Conservation (phyloP, 37 sponge, comb jelly and placozoan genomes). For the Amphimedon queenslandica region DNA sequence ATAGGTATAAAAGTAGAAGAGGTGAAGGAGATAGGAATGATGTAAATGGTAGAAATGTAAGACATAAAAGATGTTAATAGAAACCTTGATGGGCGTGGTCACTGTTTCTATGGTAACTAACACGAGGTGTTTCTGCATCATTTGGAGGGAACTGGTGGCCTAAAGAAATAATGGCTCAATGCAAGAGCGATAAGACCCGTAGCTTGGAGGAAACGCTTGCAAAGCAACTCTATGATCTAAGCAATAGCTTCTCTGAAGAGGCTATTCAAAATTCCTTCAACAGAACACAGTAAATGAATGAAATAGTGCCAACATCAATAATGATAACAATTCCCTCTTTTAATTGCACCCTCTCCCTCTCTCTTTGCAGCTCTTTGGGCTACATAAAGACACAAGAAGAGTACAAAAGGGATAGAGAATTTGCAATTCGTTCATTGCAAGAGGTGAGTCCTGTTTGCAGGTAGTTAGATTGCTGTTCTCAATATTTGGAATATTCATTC, state of each 20-base stretch:
- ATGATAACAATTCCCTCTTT: too few species aligned
- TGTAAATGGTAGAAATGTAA: background rate
- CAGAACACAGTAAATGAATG: background rate
- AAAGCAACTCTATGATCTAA: background rate
- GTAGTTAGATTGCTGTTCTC: too few species aligned
- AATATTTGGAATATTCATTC: too few species aligned
- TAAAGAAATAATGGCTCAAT: background rate
- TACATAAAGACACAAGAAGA: conserved; percentile 36
- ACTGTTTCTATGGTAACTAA: too few species aligned
- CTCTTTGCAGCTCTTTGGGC: conserved; percentile 38
- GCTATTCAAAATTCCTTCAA: background rate
- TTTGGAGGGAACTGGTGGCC: too few species aligned
- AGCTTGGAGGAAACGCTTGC: background rate
- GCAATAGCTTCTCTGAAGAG: background rate
- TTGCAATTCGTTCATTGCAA: conserved; percentile 14
- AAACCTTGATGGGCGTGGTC: too few species aligned
- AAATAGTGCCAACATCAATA: background rate
- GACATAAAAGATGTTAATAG: too few species aligned
- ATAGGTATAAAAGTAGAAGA: too few species aligned
- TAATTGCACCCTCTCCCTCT: background rate
- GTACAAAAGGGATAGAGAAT: conserved; percentile 55
- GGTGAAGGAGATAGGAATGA: background rate
- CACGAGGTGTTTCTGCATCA: too few species aligned
- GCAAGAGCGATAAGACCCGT: background rate
- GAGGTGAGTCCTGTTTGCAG: conserved; percentile 11